Percentiles rank a stretch among this genome's conserved stretches.
These are phyloP conservation scores for Hyperoplus lanceolatus DNA, from an alignment of 2,797 vertebrate species.

Conservation along the genomic window DNA sequence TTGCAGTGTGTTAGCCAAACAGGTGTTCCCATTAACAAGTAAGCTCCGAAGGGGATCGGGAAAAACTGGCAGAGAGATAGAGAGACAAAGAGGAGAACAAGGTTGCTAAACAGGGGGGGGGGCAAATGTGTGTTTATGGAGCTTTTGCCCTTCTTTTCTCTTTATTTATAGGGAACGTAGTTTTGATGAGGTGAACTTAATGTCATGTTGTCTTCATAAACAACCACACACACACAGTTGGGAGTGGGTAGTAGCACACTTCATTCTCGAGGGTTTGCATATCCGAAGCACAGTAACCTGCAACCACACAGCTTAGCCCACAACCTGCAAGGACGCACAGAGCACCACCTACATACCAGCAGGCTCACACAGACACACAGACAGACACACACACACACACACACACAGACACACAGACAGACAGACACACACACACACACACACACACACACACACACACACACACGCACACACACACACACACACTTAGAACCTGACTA, in stretches of 20 bases:
- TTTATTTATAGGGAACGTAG: slow-evolving; percentile 24
- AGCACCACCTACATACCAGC: slow-evolving; percentile 76
- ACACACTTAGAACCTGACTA: slow-evolving; percentile 38
- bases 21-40: slow-evolving; percentile 83
- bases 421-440: slow-evolving; percentile 55
- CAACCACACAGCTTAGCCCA: slow-evolving; percentile 82
- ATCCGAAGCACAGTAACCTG: slow-evolving; percentile 76
- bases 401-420: slow-evolving; percentile 32
- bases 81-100: slow-evolving; percentile 48
- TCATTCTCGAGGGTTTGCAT: slow-evolving; percentile 60
- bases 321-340: slow-evolving; percentile 73
- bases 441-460: slow-evolving; percentile 50
- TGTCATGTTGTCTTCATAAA: slow-evolving; percentile 33
- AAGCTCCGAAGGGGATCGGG: slow-evolving; percentile 62
- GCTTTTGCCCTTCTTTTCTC: slow-evolving; percentile 40
- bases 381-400: slow-evolving; percentile 50
- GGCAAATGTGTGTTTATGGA: slow-evolving; percentile 47
- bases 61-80: slow-evolving; percentile 47
- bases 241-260: slow-evolving; percentile 56
- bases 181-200: slow-evolving; percentile 20
- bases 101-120: slow-evolving; percentile 42
- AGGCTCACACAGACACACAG: slow-evolving; percentile 60
- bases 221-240: slow-evolving; percentile 11
- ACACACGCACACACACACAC: slow-evolving; percentile 69
- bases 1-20: slow-evolving; percentile 74